These are phyloP conservation scores for Oryzias javanicus DNA, from an alignment of 2,113 vertebrate species.

Conservation along the genomic window DNA sequence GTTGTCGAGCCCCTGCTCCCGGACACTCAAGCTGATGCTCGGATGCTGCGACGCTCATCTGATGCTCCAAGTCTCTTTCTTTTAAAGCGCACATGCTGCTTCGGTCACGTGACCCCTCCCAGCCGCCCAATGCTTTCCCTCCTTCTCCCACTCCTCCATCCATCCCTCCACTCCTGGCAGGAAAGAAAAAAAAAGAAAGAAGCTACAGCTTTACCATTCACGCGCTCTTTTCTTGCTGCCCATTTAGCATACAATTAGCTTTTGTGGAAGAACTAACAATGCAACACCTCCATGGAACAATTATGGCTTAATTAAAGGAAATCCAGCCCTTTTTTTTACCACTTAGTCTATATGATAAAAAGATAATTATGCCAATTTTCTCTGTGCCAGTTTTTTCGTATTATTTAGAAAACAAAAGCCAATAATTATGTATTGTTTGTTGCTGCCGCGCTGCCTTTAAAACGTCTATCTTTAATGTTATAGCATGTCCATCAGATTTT, in stretches of 20 bases:
- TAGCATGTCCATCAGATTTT: slow-evolving; percentile 35
- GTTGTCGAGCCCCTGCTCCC: not conserved
- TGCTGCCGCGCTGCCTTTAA: not conserved
- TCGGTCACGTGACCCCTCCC: slow-evolving; percentile 55
- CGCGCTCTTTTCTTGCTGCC: not conserved
- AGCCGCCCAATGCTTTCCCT: slow-evolving; percentile 39
- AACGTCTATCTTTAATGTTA: slow-evolving; percentile 27
- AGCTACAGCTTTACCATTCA: slow-evolving; percentile 26
- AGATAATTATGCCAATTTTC: not conserved
- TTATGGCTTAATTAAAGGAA: not conserved
- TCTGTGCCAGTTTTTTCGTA: not conserved
- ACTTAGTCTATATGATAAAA: not conserved
- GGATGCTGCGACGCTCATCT: slow-evolving; percentile 27
- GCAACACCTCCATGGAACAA: not conserved
- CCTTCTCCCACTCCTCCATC: slow-evolving; percentile 22
- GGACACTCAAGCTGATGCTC: slow-evolving; percentile 5
- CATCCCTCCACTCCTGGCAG: not conserved
- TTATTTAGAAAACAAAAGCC: slow-evolving; percentile 2
- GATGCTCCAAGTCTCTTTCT: slow-evolving; percentile 37
- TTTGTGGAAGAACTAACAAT: not conserved
- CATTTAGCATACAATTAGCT: not conserved
- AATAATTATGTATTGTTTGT: not conserved
- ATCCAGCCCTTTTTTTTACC: not conserved
- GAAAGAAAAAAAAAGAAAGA: not conserved
- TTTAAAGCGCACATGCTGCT: slow-evolving; percentile 54